Base-by-base conservation (phyloP, 37 sponge, comb jelly and placozoan species). In the Spongilla lacustris region DNA sequence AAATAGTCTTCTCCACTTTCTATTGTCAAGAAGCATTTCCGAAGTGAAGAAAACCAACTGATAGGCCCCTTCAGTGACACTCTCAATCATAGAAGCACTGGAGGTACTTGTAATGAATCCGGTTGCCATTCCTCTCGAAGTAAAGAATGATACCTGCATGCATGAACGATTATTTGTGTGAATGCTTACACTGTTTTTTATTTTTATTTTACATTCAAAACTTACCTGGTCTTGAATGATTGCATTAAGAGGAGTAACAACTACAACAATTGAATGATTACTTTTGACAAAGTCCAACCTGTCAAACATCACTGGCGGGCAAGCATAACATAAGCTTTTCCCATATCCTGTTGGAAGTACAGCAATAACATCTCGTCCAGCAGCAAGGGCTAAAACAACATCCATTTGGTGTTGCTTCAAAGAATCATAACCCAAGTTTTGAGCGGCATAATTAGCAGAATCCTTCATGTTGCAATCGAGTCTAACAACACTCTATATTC, bases 151-250 rank as follows among this genome's bases (percentile, higher is more conserved):
- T 50, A 49, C 80, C 66, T 79, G 80, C 30, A 46, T 33, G 73
- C 12, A 33, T 29, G 29, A 72, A 29, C 31, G 29, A 32, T 72
- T 72, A 33, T 33, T 5, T 72, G 31, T 72, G 31, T 32, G 17
- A 72, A 32, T 72, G 58, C 58, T 58, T 58, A 58, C 58, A 58
- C 19, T 58, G 58, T 58, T 58, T 10, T 58, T 13, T 33, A 4
- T 27, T 69, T 28, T 2, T 69, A 17, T 32, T 72, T 72, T 28
- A 27, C 25, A 5, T 32, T 72, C 31, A 33, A 36, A 32, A 36
- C 41, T 38, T 17, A 36, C 77, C 77, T 76, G 77, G 77, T 76
- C 77, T 76, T 76, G 29, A 32, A 76, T 76, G 77, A 76, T 76
- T 32, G 77, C 77, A 36, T 32, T 76, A 26, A 76, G 41, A 36